Evolutionary conservation across 2,888 invertebrate species (phyloP), one percentile per base, ranked within the genome.

Genomic region (Chrysolina haemoptera): DNA sequence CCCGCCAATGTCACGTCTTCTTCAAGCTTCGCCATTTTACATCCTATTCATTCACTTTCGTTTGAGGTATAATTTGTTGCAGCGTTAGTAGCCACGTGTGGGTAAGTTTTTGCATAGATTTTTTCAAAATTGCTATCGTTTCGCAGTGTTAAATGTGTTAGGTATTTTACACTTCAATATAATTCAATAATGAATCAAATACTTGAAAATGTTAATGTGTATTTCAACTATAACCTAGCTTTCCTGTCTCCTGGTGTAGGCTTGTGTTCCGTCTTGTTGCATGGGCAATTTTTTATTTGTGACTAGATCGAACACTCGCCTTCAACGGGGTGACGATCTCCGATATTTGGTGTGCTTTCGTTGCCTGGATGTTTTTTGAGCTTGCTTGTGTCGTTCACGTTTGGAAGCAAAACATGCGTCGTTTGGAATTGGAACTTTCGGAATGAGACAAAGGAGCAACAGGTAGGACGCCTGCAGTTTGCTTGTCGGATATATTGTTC

Each of bases 251-350:
- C 71, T 82, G 86, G 83, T 87, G 85, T 81, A 79, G 78, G 87
- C 87, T 82, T 83, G 87, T 86, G 86, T 87, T 86, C 85, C 70
- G 78, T 87, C 87, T 79, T 81, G 86, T 86, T 85, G 81, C 86
- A 86, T 83, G 77, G 81, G 70, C 12, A 40, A 62, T 48, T 80
- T 77, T 76, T 53, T 75, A 62, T 69, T 80, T 86, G 87, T 87
- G 87, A 87, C 87, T 87, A 87, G 87, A 87, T 87, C 82, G 85
- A 86, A 87, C 87, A 87, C 87, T 87, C 87, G 87, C 87, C 84
- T 86, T 77, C 82, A 86, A 87, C 84, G 79, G 76, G 80, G 80
- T 84, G 73, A 71, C 70, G 77, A 68, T 79, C 83, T 62, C 53
- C 79, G 71, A 72, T 75, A 68, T 41, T 59, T 66, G 65, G 53